Base-by-base conservation (phyloP, 2,888 invertebrate species). In the Enchytraeus crypticus region DNA sequence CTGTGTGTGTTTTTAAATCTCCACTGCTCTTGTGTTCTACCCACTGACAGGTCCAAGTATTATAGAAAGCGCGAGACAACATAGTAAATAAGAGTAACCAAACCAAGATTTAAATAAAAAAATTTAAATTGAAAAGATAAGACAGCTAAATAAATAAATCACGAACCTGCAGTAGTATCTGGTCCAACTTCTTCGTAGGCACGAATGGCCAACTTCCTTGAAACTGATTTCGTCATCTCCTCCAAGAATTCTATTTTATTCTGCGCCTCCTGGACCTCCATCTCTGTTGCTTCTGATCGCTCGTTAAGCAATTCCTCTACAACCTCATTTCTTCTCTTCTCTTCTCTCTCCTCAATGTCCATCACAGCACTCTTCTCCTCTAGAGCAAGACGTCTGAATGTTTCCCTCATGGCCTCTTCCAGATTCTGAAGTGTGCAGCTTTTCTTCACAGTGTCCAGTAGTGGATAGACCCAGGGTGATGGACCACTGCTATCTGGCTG, bases 381-480 rank as follows among this genome's bases (percentile, higher is more conserved):
- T 32, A 30, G 53, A 27, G 54, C 60, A 18, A 60, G 46, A n/a
- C 45, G 43, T 30, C 30, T 32, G 30, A 56, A 56, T 1, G 71
- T 68, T 11, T 43, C 29, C 14, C 63, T 59, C 62, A 70, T 60
- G 2, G 70, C 71, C 38, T 55, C 46, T 11, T 64, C 51, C n/a
- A 72, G 58, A 51, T 71, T 67, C n/a, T 64, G 55, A 27, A 56
- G 46, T 3, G 64, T 60, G 60, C 71, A 71, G 49, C 68, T 58
- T 18, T 59, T 32, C 51, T 68, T 71, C 5, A 72, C 68, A 26
- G 66, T 63, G 0, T 66, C 67, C 45, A 72, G 56, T 47, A 72
- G 61, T 0, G 71, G 70, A 57, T 69, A 71, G 21, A 71, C 63
- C 21, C 54, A 60, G n/a, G 57, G 38, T 2, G 62, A 64, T 2